Conservation (phyloP, 2,113 vertebrate species). For the Eulacestoma nigropectus region DNA sequence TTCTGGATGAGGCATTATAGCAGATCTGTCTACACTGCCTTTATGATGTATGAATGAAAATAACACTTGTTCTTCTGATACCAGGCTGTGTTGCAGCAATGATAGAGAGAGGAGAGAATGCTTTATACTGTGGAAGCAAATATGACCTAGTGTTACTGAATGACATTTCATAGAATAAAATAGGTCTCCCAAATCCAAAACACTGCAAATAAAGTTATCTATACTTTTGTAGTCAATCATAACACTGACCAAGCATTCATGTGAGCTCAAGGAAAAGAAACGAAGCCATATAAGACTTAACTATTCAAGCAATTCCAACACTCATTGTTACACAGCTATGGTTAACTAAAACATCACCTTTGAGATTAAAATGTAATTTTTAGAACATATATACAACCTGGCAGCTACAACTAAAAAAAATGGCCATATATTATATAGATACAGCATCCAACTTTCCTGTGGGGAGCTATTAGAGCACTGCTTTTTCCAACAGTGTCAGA, state of each 20-base stretch:
- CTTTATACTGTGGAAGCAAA: not conserved
- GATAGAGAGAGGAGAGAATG: not conserved
- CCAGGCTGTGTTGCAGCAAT: not conserved
- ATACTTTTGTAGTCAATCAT: not conserved
- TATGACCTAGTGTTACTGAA: not conserved
- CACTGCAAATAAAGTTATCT: not conserved
- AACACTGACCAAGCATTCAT: not conserved
- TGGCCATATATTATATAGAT: not conserved
- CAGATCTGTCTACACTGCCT: not conserved
- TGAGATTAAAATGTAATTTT: not conserved
- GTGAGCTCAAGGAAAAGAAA: not conserved
- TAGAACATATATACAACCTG: not conserved
- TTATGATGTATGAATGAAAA: not conserved
- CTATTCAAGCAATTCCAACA: not conserved
- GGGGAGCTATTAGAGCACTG: not conserved
- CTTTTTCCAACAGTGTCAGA: not conserved
- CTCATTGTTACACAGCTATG: not conserved
- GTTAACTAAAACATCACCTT: not conserved
- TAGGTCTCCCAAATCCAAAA: not conserved
- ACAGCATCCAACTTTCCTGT: not conserved
- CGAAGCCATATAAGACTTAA: not conserved
- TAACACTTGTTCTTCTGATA: not conserved
- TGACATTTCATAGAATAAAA: not conserved
- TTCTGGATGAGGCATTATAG: not conserved
- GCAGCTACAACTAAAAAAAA: not conserved